Conservation (phyloP, 2,888 invertebrate genomes). For the Aphodius sticticus region DNA sequence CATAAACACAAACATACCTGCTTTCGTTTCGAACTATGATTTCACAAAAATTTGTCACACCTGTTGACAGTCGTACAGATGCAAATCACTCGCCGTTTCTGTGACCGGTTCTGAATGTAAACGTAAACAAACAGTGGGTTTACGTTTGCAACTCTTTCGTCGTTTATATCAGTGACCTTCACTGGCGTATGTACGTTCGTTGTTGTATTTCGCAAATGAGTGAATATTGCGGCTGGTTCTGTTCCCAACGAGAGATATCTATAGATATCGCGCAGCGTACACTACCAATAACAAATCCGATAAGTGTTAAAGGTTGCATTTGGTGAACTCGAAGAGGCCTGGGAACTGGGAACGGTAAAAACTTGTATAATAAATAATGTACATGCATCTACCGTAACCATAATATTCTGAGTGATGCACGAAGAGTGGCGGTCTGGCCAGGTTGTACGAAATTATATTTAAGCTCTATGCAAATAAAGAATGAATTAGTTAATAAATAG, state of each 20-base stretch:
- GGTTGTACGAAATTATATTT: no score
- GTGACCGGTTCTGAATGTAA: not conserved
- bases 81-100: not conserved
- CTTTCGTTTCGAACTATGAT: not conserved
- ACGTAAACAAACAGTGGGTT: not conserved
- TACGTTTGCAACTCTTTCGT: not conserved
- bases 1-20: not conserved
- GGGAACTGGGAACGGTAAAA: no score
- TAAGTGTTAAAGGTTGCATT: not conserved
- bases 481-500: no score
- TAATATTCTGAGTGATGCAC: no score
- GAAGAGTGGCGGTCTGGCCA: no score
- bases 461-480: no score
- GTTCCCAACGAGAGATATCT: not conserved
- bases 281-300: not conserved
- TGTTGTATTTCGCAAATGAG: not conserved
- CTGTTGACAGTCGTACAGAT: not conserved
- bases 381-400: not conserved
- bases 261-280: not conserved
- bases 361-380: not conserved
- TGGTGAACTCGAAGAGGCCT: not conserved
- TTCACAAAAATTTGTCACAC: not conserved
- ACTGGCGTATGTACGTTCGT: not conserved
- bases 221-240: not conserved
- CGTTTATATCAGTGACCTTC: conserved; percentile 4